Evolutionary conservation across 2,888 invertebrate genomes (phyloP).

Genomic region (Lasioglossum pauxillum): DNA sequence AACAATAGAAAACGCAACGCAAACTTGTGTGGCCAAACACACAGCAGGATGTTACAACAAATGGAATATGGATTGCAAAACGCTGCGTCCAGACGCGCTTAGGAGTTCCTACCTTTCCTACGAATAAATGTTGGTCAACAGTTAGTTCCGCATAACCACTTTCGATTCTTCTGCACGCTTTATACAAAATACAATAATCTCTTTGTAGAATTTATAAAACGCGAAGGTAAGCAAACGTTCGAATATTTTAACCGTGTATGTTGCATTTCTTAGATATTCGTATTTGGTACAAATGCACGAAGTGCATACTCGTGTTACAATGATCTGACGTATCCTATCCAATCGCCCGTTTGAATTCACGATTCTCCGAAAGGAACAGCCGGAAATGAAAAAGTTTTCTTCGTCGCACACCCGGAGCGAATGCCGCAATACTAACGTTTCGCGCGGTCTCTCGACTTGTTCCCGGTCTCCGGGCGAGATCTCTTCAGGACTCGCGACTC

Average conservation of each 20-base stretch:
- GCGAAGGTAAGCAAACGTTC: not conserved
- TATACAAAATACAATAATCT: not conserved
- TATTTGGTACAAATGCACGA: not conserved
- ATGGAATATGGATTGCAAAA: too few relatives aligned
- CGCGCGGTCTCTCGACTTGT: conserved; percentile 2
- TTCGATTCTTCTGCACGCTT: not conserved
- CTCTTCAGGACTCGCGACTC: conserved; percentile 24
- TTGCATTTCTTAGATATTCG: not conserved
- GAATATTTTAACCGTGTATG: not conserved
- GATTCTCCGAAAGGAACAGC: not conserved
- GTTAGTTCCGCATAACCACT: not conserved
- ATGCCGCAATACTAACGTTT: not conserved
- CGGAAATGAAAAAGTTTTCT: not conserved
- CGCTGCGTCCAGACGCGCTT: too few relatives aligned
- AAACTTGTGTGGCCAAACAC: too few relatives aligned
- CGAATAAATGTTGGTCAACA: not conserved
- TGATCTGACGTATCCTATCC: not conserved
- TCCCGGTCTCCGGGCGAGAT: conserved; percentile 42
- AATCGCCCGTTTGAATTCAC: not conserved
- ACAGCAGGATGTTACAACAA: too few relatives aligned
- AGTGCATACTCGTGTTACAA: not conserved
- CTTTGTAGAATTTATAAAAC: not conserved
- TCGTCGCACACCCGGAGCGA: not conserved
- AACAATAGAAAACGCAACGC: too few relatives aligned
- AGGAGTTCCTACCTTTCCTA: not conserved